Evolutionary conservation across 2,113 vertebrate genomes (phyloP).

Genomic region (Oreocharis arfaki): DNA sequence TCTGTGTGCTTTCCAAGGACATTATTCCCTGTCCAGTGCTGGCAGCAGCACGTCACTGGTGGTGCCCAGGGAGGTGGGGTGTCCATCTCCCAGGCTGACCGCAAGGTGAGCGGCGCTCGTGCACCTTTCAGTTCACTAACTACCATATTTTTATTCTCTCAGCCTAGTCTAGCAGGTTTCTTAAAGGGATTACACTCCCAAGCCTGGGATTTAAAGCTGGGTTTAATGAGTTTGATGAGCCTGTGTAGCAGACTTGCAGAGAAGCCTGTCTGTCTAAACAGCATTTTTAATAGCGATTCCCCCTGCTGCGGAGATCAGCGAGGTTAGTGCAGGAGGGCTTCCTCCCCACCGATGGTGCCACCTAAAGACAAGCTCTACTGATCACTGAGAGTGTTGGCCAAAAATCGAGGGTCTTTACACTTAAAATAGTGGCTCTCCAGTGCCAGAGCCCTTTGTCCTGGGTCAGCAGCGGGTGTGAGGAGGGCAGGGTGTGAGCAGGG

Average conservation of each 20-base stretch:
- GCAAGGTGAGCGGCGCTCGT: accelerated
- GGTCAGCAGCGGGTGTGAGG: background rate
- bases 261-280: constrained; percentile 7
- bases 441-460: background rate
- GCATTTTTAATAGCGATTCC: constrained; percentile 29
- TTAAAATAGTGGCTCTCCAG: background rate
- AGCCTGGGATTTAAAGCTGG: constrained; percentile 25
- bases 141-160: background rate
- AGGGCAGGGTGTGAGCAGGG: background rate
- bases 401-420: background rate
- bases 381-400: background rate
- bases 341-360: background rate
- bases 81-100: background rate
- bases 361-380: background rate
- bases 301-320: background rate
- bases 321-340: background rate
- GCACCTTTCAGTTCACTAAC: background rate
- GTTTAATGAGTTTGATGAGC: constrained; percentile 57
- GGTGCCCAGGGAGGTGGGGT: background rate
- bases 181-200: constrained; percentile 43
- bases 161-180: background rate
- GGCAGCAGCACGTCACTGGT: background rate
- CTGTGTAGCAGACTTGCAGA: constrained; percentile 10
- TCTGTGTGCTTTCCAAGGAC: background rate
- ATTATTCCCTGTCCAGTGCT: background rate